Evolutionary conservation across 2,888 invertebrate genomes (phyloP), one percentile per base, ranked within the genome.

Genomic region (Sphaerophoria taeniata): DNA sequence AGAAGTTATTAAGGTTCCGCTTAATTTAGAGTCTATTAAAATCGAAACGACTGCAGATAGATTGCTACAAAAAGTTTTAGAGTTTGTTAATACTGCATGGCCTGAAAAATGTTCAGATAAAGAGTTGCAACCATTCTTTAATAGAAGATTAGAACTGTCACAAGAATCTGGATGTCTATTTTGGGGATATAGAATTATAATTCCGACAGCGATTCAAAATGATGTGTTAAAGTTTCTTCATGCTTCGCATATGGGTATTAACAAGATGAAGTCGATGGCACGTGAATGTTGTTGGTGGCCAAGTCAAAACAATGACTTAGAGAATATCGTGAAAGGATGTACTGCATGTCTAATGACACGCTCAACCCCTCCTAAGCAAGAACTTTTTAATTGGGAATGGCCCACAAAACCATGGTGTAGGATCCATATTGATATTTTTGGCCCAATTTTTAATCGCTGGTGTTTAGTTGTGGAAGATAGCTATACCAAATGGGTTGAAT

Each of bases 281-380:
- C 56, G 87, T 39, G 83, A 87, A 69, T 89, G 61, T 87, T 67
- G 88, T 58, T 88, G 88, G 80, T 88, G 88, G 79, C 88, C 89
- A 11, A 85, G 81, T n/a, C 69, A 88, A 6, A 43, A 78, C 34
- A 74, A 67, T 49, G 87, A 89, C 14, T 79, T 88, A 16, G 88
- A 89, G 85, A 86, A 87, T 7, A 11, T 80, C 12, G 74, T 74
- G n/a, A 85, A 67, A 16, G 34, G 67, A 12, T 87, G 88, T 47
- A 71, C 3, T 88, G 87, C 58, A 65, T 82, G n/a, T 55, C 78
- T 56, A 69, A 24, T 69, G 14, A 60, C 69, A 4, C 34, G 24
- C 24, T 24, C 43, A 12, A 70, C 65, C 58, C 80, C 84, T 31
- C 63, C 70, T 2, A 63, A 78, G 31, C 60, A 61, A 16, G 16